Base-by-base conservation (phyloP, 2,113 vertebrate species). In the Rhizomys pruinosus region DNA sequence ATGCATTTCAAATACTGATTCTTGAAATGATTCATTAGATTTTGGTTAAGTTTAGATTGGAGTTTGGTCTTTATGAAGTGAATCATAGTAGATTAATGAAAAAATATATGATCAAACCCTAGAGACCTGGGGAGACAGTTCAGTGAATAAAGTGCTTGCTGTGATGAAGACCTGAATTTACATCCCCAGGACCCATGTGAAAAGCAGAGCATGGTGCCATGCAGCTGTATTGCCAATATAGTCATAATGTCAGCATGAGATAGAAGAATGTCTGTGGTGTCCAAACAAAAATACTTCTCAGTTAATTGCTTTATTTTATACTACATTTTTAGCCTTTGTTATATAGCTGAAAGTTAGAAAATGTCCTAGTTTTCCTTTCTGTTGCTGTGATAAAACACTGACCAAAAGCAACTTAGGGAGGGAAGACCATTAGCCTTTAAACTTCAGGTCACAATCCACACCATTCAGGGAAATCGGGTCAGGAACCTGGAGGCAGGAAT, bases 1-100 rank as follows among this genome's bases (percentile, higher is more conserved):
- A 16, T 92, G 23, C 55, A 37, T 95, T 96, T 96, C 74, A 90
- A 47, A 80, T 88, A 68, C 68, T 92, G 78, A 93, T 84, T 89
- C 61, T 92, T 90, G 52, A 25, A 93, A 72, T 64, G 22, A 71
- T 63, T 90, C 44, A 85, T 90, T 88, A 73, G 44, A 81, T 92
- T 91, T 92, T 57, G 37, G 39, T 23, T 87, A 73, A 92, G n/a
- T 90, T 90, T 87, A 63, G 55, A 52, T 69, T 87, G 34, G 69
- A 82, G 52, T 77, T 86, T 64, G 76, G 37, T 63, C 55, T 87
- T 95, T 82, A 94, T 47, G 71, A 96, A 90, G 71, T 85, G 63
- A 89, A 82, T 92, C 68, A 93, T 81, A 71, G 55, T 87, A 95
- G 71, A 64, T 92, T 94, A 39, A 74, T 87, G 52, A 85, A 90